These are phyloP conservation scores for Dioctria linearis DNA, from an alignment of 2,888 invertebrate species.

Conservation along the genomic window DNA sequence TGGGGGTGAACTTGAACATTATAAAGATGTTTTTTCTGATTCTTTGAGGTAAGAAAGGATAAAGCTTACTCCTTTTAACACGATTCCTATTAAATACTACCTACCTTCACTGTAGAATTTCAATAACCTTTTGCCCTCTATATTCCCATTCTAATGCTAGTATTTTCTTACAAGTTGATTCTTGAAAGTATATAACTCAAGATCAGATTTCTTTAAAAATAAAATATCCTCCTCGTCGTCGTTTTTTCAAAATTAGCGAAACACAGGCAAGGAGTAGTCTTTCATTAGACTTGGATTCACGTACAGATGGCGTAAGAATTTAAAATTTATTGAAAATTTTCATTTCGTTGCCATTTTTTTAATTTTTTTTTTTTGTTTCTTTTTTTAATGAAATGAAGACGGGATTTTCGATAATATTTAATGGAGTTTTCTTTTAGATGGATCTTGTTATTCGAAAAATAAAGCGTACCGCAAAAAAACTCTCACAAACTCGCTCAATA, in stretches of 20 bases:
- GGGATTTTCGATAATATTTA: neutral
- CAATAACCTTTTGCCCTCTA: neutral
- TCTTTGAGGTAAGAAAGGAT: slow-evolving; percentile 51
- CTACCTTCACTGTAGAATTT: neutral
- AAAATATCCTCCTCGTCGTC: slow-evolving; percentile 11
- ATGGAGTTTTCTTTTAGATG: slow-evolving; percentile 38
- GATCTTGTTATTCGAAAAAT: slow-evolving; percentile 55
- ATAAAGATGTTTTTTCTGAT: slow-evolving; percentile 56
- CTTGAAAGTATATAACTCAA: too few relatives aligned
- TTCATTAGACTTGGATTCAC: slow-evolving; percentile 40
- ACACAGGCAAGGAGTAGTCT: slow-evolving; percentile 47
- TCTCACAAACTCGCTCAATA: slow-evolving; percentile 55
- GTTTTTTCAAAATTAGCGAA: slow-evolving; percentile 36
- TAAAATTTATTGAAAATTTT: too few relatives aligned
- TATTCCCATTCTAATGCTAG: neutral
- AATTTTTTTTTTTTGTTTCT: neutral
- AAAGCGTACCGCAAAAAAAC: slow-evolving; percentile 54
- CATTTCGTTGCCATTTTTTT: too few relatives aligned
- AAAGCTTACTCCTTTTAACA: neutral
- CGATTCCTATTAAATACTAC: neutral
- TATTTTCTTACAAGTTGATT: too few relatives aligned
- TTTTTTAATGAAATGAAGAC: neutral
- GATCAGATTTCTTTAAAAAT: neutral
- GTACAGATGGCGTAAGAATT: slow-evolving; percentile 52
- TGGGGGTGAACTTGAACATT: slow-evolving; percentile 58